Evolutionary conservation across 2,888 invertebrate species (phyloP).

Genomic region (Cheilosia scutellata): DNA sequence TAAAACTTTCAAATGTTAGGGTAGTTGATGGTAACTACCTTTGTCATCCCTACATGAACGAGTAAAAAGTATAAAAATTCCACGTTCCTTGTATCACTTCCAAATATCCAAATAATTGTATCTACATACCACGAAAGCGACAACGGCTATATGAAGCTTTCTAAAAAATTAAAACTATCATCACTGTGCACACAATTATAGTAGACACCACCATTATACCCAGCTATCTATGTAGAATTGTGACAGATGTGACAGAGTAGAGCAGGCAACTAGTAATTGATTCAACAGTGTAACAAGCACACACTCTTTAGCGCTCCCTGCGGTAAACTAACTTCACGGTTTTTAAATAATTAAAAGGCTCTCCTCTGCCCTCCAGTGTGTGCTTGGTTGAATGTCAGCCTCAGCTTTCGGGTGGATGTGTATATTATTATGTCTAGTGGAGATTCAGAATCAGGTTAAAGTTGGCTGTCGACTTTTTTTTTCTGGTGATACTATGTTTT

Average conservation of each 20-base stretch:
- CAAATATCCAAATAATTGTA: too few species aligned
- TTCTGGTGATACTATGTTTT: slow-evolving; percentile 15
- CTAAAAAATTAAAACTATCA: too few species aligned
- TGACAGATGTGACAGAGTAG: slow-evolving; percentile 8
- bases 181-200: too few species aligned
- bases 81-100: too few species aligned
- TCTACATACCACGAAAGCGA: too few species aligned
- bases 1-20: too few species aligned
- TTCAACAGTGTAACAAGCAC: slow-evolving; percentile 53
- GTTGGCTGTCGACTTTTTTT: slow-evolving; percentile 44
- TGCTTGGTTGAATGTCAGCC: not conserved
- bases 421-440: slow-evolving; percentile 1
- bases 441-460: slow-evolving; percentile 59
- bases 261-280: slow-evolving; percentile 53
- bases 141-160: too few species aligned
- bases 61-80: too few species aligned
- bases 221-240: not conserved
- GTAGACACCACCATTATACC: not conserved
- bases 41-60: too few species aligned
- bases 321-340: slow-evolving; percentile 53
- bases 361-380: not conserved
- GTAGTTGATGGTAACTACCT: too few species aligned
- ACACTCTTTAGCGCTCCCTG: slow-evolving; percentile 33
- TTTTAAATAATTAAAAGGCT: slow-evolving; percentile 69
- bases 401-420: not conserved